Evolutionary conservation across 53 echinoderm and acorn worm genomes (phyloP).

Genomic region (Hippasteria phrygiana): DNA sequence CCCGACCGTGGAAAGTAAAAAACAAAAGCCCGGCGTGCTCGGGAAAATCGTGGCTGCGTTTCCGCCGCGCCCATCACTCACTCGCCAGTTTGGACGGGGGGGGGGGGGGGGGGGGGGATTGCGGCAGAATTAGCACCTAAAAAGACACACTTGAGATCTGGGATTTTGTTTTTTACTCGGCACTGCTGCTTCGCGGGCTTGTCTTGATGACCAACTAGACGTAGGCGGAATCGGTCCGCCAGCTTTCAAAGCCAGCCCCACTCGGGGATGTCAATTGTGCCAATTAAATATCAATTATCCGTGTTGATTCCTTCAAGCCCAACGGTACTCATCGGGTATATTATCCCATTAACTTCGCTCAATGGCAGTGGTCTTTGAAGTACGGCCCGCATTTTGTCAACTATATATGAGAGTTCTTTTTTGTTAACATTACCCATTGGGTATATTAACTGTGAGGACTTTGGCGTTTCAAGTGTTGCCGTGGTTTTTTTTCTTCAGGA

Average conservation of each 20-base stretch:
- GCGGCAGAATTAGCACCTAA: conserved; percentile 51
- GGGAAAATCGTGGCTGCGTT: conserved; percentile 30
- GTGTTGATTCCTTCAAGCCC: neutral
- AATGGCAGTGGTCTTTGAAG: conserved; percentile 15
- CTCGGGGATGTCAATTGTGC: conserved; percentile 24
- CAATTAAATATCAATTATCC: conserved; percentile 62
- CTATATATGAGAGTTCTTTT: neutral
- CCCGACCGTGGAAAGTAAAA: neutral
- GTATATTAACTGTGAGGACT: conserved; percentile 29
- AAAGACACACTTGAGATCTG: conserved; percentile 30
- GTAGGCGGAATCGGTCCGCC: neutral
- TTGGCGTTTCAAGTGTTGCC: neutral
- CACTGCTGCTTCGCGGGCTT: neutral
- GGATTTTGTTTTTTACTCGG: neutral
- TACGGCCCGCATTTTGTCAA: neutral
- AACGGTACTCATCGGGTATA: conserved; percentile 10
- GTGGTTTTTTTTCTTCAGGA: neutral
- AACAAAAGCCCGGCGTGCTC: neutral
- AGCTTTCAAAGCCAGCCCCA: conserved; percentile 23
- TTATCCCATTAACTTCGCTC: conserved; percentile 34
- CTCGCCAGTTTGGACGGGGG: conserved; percentile 28
- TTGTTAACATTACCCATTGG: neutral
- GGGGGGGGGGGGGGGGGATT: neutral
- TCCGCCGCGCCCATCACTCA: conserved; percentile 39
- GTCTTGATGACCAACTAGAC: neutral